Base-by-base conservation (phyloP, 2,113 vertebrate genomes). In the Leucosticte australis region DNA sequence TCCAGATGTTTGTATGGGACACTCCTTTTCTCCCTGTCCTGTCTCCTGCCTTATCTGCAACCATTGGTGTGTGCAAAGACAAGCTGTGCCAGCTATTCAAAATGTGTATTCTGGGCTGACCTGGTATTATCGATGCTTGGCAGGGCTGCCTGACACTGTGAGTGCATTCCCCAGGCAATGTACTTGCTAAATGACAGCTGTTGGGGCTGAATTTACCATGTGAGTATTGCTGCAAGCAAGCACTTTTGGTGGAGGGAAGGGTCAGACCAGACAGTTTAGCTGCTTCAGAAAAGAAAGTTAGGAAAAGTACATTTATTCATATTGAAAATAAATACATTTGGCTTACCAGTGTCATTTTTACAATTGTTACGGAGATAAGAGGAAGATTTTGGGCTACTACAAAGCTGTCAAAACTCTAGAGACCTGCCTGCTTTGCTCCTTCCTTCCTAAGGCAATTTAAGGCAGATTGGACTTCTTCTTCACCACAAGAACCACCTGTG, bases 401-500 rank as follows among this genome's bases (percentile, higher is more conserved):
- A 53, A 62, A 74, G 14, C 63, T 46, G 15, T 28, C 33, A 65
- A 47, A 46, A 12, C 37, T 87, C 21, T 19, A 15, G 39, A 15
- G 30, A 35, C 11, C 21, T 23, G 6, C 30, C 14, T 16, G 5
- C 26, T 86, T 80, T 65, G 19, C 53, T 79, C 55, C 33, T 86
- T 90, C 13, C 46, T 76, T 47, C 42, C 11, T 20, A 20, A 70
- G 19, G 23, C 37, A 49, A 62, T 46, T 21, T 12, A 60, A 77
- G 33, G 18, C 64, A 65, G 47, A 44, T 16, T 4, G 13, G 31
- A 33, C 15, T 59, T 73, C 3, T 7, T 33, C 22, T 78, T 53
- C 20, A 46, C 13, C 20, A 11, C 13, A n/a, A 60, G 62, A 83
- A 42, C 15, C 0, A 3, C 19, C 8, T 2, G 3, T 2, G 7